Evolutionary conservation across 2,888 invertebrate genomes (phyloP), one percentile per base, ranked within the genome.

Genomic region (Cancer borealis): DNA sequence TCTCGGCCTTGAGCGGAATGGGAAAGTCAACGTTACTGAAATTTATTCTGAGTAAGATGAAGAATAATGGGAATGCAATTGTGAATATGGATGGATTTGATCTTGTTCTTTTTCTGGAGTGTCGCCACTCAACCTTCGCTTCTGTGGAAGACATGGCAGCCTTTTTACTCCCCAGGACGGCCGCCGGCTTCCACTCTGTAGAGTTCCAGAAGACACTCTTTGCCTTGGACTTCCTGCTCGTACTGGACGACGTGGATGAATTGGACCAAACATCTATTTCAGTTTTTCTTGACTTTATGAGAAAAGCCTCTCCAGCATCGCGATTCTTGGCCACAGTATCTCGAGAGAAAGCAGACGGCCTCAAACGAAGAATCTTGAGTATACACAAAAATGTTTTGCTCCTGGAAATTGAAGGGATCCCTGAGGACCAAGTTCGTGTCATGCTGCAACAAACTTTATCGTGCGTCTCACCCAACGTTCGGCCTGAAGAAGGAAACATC

Each of bases 1-100:
- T 95, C 21, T 94, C 93, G n/a, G 94, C 92, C 26, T 46, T 94
- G n/a, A 92, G 87, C 45, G 95, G 95, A n/a, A 95, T 94, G 94
- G 95, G 95, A 12, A 95, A 94, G 87, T 89, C 94, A 46, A 92
- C 95, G 10, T 39, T 94, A 46, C 14, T 94, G 14, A 95, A 93
- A 49, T 94, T 84, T 26, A 54, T 95, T n/a, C 30, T 94, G 87
- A 92, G 87, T n/a, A 60, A 79, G n/a, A 88, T 66, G 66, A 30
- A 91, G 30, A 92, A 54, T 45, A 84, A 92, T 14, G 21, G 84
- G 26, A 66, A n/a, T 47, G 30, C 46, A 8, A 45, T 94, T 17
- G 39, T 49, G 5, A 88, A 49, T 12, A 49, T 90, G 17, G 94
- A 93, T 26, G 84, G 84, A 6, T 66, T 79, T 92, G 94, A 95